Percentiles rank a stretch among this genome's conserved stretches.
phyloP scores from a whole-genome alignment of 2,888 invertebrate genomes.

The Zaprionus obscuricornis region DNA sequence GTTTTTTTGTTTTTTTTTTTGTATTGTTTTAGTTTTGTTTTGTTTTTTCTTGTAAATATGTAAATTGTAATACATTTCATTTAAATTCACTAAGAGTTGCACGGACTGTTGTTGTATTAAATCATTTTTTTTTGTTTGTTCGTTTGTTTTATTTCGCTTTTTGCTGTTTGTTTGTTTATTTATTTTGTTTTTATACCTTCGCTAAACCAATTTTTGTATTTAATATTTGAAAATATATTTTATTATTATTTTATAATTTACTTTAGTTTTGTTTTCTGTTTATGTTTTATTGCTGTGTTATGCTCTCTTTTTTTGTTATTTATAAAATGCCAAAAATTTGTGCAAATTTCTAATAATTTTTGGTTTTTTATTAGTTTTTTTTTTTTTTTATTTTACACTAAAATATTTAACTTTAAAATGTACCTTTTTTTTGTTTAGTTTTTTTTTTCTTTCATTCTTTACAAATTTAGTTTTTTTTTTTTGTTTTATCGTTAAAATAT shows the following conservation, averaged over 20 bases:
- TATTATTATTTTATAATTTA: constrained; percentile 43
- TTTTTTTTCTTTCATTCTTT: constrained; percentile 35
- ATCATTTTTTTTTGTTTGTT: constrained; percentile 12
- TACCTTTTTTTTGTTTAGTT: too few species aligned
- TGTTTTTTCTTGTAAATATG: constrained; percentile 60
- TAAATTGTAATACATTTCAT: constrained; percentile 63
- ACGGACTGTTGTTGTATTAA: constrained; percentile 62
- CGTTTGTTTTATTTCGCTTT: constrained; percentile 39
- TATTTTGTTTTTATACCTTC: constrained; percentile 61
- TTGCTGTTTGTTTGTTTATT: constrained; percentile 9
- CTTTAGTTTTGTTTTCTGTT: constrained; percentile 34
- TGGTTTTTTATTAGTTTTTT: constrained; percentile 37
- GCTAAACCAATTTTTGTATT: constrained; percentile 59
- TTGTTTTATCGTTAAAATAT: constrained; percentile 68
- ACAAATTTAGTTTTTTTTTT: constrained; percentile 44
- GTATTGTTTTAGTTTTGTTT: constrained; percentile 27
- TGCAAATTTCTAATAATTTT: constrained; percentile 74
- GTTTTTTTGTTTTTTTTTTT: constrained; percentile 4
- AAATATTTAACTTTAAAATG: constrained; percentile 75
- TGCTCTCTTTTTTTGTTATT: constrained; percentile 45
- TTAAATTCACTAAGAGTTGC: constrained; percentile 80
- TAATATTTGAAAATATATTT: constrained; percentile 66
- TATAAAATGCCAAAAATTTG: constrained; percentile 80
- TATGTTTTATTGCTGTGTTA: constrained; percentile 47
- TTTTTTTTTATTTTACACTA: constrained; percentile 58